Percentiles rank a stretch among this genome's conserved stretches.
Evolutionary conservation across 2,888 invertebrate species (phyloP).

Genomic region (Orthonevra nobilis): DNA sequence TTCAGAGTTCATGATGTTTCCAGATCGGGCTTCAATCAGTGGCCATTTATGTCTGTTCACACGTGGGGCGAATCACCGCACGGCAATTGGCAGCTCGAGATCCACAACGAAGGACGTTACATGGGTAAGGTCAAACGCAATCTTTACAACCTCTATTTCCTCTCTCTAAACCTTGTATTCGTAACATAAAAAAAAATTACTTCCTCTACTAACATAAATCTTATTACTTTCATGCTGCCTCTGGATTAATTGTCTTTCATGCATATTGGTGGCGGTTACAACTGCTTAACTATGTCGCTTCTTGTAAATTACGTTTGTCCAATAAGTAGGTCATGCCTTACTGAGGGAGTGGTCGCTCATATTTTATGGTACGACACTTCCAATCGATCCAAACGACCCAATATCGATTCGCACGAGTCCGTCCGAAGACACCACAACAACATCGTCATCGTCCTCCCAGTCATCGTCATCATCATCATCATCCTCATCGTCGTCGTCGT

Average conservation of each 20-base stretch:
- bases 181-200: slow-evolving; percentile 15
- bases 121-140: slow-evolving; percentile 83
- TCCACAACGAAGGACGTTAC: slow-evolving; percentile 95
- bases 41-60: slow-evolving; percentile 99
- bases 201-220: slow-evolving; percentile 55
- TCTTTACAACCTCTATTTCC: background rate
- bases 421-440: slow-evolving; percentile 76
- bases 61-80: slow-evolving; percentile 98
- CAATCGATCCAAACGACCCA: slow-evolving; percentile 84
- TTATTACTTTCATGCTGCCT: slow-evolving; percentile 74
- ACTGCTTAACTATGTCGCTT: background rate
- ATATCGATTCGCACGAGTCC: slow-evolving; percentile 79
- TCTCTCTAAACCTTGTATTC: slow-evolving; percentile 1
- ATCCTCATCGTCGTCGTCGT: slow-evolving; percentile 57
- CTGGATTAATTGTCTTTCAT: slow-evolving; percentile 51
- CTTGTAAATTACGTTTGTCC: slow-evolving; percentile 47
- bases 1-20: slow-evolving; percentile 88
- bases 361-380: slow-evolving; percentile 91
- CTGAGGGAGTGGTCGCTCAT: slow-evolving; percentile 96
- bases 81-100: slow-evolving; percentile 96
- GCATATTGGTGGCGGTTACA: slow-evolving; percentile 40
- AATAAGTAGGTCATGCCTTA: slow-evolving; percentile 87
- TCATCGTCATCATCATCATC: slow-evolving; percentile 73
- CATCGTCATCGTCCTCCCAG: slow-evolving; percentile 64
- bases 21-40: slow-evolving; percentile 94